Evolutionary conservation across 2,888 invertebrate genomes (phyloP), one percentile per base, ranked within the genome.

Genomic region (Cosmopolites sordidus): DNA sequence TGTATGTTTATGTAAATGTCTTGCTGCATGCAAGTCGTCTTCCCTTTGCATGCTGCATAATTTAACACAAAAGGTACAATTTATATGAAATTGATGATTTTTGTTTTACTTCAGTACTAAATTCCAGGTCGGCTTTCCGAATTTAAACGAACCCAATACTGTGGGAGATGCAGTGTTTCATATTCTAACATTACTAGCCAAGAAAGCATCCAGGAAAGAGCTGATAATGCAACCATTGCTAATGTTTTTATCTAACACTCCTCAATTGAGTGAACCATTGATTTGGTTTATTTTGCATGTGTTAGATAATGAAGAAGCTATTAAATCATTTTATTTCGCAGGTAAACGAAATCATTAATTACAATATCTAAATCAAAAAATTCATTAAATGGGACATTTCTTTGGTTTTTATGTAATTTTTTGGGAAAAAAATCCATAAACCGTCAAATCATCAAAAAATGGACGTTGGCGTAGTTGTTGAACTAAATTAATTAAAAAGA

Each of bases 101-200:
- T 50, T 55, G 44, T 29, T n/a, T n/a, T n/a, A n/a, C n/a, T n/a
- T n/a, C n/a, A n/a, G n/a, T n/a, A n/a, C n/a, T n/a, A n/a, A 43
- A 46, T 62, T 61, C 40, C 56, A 69, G 68, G 58, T 56, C 27
- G 58, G 62, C 9, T 62, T 66, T 44, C 64, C 72, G 0, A 75
- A 77, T 50, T 56, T 71, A 42, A 74, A 79, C n/a, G 86, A 87
- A 63, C 84, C 87, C 6, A 79, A 84, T 18, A 87, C 89, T 0
- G 83, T 92, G 47, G 88, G 89, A 1, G 93, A 94, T 68, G 90
- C 90, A 15, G 84, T 93, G n/a, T 92, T 91, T 68, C 87, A 89
- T 73, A 79, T 94, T 60, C 79, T 93, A 48, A 81, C 86, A 18
- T 84, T 86, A 1, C 76, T 94, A 56, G 84, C 86, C n/a, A 80